Evolutionary conservation across 1,140 invertebrate genomes (phyloP).

Genomic region (Caenorhabditis brenneri): DNA sequence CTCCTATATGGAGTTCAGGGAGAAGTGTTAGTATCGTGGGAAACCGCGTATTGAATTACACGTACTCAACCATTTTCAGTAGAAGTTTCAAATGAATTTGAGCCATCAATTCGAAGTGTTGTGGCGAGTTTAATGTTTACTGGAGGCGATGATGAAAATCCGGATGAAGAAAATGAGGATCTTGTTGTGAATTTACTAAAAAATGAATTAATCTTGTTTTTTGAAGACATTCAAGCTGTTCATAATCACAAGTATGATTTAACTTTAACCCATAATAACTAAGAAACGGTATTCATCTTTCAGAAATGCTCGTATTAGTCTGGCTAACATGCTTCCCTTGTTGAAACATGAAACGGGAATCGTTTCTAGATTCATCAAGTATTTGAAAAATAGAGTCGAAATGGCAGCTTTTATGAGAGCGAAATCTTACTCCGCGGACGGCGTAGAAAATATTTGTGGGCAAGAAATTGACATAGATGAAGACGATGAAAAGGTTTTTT

Average conservation of each 20-base stretch:
- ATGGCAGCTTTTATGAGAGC: background rate
- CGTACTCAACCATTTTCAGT: background rate
- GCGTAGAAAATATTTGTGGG: background rate
- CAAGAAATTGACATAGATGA: background rate
- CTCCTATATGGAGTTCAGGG: background rate
- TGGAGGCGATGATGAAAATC: constrained; percentile 2
- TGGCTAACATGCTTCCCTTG: background rate
- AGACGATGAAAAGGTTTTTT: background rate
- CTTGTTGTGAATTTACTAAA: background rate
- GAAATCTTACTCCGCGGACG: background rate
- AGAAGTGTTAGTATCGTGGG: background rate
- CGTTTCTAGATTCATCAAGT: background rate
- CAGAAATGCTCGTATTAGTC: background rate
- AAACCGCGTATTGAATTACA: background rate
- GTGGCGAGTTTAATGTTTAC: constrained; percentile 1
- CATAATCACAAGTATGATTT: background rate
- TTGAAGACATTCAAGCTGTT: background rate
- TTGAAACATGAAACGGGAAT: background rate
- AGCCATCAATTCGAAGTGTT: background rate
- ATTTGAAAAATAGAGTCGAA: background rate
- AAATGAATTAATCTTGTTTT: background rate
- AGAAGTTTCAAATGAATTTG: background rate
- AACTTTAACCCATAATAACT: no score
- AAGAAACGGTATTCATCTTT: background rate
- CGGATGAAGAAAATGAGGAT: background rate